phyloP scores from a whole-genome alignment of 1,140 invertebrate genomes.

The Lepidurus packardi region DNA sequence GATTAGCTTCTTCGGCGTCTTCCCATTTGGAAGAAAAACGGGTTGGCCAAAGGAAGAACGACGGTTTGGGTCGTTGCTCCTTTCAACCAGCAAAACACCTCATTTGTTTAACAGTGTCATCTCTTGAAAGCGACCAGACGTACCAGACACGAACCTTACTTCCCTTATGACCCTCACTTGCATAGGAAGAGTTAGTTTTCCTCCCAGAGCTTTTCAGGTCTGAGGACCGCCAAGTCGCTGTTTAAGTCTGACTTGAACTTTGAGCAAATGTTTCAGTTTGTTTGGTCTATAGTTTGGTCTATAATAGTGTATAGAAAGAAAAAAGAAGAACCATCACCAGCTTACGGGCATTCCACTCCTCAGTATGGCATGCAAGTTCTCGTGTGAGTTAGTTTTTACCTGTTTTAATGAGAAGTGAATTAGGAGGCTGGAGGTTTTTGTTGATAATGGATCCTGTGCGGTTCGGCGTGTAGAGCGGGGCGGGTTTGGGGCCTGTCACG shows the following conservation, averaged over 20 bases:
- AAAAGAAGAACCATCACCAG: too few relatives aligned
- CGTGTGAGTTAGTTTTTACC: constrained; percentile 3
- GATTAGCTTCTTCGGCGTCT: too few relatives aligned
- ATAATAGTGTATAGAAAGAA: too few relatives aligned
- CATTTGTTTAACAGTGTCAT: not conserved
- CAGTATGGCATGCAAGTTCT: not conserved
- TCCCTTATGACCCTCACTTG: not conserved
- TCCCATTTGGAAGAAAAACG: not conserved
- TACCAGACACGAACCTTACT: not conserved
- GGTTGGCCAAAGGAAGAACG: not conserved
- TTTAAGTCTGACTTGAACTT: too few relatives aligned
- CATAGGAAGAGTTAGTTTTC: not conserved
- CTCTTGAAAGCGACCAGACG: not conserved
- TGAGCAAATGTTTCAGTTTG: too few relatives aligned
- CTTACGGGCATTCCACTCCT: not conserved
- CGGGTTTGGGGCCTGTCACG: constrained; percentile 12
- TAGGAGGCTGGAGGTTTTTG: constrained; percentile 6
- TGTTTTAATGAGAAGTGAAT: constrained; percentile 2
- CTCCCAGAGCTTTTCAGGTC: not conserved
- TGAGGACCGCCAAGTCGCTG: not conserved
- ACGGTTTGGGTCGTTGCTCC: not conserved
- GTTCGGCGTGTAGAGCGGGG: not conserved
- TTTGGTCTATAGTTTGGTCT: too few relatives aligned
- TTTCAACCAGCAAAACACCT: not conserved
- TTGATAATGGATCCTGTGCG: not conserved